phyloP scores from a whole-genome alignment of 2,797 vertebrate species.

The Apogon hyalosoma region DNA sequence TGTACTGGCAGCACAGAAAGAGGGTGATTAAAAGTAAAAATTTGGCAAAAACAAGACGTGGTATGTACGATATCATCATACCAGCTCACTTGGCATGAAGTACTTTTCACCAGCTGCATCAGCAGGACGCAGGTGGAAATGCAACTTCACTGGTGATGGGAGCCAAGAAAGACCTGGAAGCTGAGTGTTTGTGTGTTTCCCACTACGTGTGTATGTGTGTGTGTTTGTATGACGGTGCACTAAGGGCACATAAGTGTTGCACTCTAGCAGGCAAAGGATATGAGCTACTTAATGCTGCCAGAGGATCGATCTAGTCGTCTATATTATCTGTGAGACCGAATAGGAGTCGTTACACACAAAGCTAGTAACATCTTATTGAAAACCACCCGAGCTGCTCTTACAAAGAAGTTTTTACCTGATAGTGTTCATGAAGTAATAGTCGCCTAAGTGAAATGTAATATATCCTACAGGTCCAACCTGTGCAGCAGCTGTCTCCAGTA shows the following conservation, averaged over 20 bases:
- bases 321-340: conserved; percentile 15
- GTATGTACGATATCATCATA: conserved; percentile 69
- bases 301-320: conserved; percentile 24
- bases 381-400: not conserved
- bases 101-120: conserved; percentile 73
- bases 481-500: conserved; percentile 48
- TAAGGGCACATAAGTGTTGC: conserved; percentile 13
- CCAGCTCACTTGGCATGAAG: conserved; percentile 55
- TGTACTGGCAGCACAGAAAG: conserved; percentile 42
- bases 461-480: conserved; percentile 12
- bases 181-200: conserved; percentile 14
- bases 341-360: conserved; percentile 29
- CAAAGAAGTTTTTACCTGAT: not conserved
- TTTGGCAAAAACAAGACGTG: conserved; percentile 61
- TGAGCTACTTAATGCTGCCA: conserved; percentile 45
- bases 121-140: conserved; percentile 76
- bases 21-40: conserved; percentile 65
- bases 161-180: conserved; percentile 73
- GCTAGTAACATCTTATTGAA: conserved; percentile 8
- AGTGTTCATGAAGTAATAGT: conserved; percentile 12
- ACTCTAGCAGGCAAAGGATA: conserved; percentile 39
- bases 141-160: conserved; percentile 57
- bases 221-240: conserved; percentile 45
- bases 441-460: conserved; percentile 34
- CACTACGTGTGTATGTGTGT: conserved; percentile 30